Percentiles rank a stretch among this genome's conserved stretches.
These are phyloP conservation scores for Sciurus niger DNA, from an alignment of 2,113 vertebrate species.

Conservation along the genomic window DNA sequence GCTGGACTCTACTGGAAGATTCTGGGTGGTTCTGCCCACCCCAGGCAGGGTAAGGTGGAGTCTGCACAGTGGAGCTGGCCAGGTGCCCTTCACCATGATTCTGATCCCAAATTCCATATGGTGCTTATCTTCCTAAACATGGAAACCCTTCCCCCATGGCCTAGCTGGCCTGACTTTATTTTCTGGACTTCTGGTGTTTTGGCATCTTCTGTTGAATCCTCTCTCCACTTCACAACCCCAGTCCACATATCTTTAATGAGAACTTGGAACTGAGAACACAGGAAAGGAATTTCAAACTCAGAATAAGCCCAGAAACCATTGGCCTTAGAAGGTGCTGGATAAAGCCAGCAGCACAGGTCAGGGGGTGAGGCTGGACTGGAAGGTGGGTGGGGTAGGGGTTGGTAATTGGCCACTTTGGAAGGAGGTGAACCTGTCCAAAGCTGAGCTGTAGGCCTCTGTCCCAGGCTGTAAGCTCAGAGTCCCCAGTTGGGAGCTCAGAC, in stretches of 20 bases:
- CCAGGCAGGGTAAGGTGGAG: not conserved
- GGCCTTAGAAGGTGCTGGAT: not conserved
- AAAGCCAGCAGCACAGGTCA: not conserved
- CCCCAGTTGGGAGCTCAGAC: not conserved
- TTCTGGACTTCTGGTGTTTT: slow-evolving; percentile 13
- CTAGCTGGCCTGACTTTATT: not conserved
- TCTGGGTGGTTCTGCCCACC: not conserved
- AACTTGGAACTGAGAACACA: not conserved
- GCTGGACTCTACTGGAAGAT: not conserved
- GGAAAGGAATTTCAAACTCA: slow-evolving; percentile 61
- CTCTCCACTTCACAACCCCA: not conserved
- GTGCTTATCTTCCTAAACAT: not conserved
- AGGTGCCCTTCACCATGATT: not conserved
- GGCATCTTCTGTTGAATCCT: not conserved
- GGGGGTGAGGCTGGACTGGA: not conserved
- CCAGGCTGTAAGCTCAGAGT: not conserved
- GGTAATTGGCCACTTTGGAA: not conserved
- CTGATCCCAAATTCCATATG: not conserved
- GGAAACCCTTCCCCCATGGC: not conserved
- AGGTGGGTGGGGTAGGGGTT: not conserved
- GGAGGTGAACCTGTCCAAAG: not conserved
- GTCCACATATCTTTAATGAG: not conserved
- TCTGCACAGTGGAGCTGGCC: not conserved
- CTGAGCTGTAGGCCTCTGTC: not conserved
- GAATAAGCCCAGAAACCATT: slow-evolving; percentile 48